These are phyloP conservation scores for Ligdia adustata DNA, from an alignment of 2,888 invertebrate genomes.

Conservation along the genomic window DNA sequence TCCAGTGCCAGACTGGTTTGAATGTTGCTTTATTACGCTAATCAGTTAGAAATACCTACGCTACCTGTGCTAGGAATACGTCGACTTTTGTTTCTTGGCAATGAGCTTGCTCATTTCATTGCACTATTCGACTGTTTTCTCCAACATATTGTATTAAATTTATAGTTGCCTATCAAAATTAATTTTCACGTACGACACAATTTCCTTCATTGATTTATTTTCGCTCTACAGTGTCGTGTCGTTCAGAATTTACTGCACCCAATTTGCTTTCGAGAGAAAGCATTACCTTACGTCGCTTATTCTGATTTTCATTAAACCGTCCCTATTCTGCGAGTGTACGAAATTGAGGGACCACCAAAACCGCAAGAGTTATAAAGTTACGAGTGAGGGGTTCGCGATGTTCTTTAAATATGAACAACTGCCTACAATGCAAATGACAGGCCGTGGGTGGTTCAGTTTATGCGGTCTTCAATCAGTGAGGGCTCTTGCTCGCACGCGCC, in stretches of 20 bases:
- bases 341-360: slow-evolving; percentile 38
- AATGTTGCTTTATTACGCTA: too few species aligned
- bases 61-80: too few species aligned
- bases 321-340: slow-evolving; percentile 30
- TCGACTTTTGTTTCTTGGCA: too few species aligned
- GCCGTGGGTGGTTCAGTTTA: slow-evolving; percentile 72
- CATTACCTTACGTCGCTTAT: slow-evolving; percentile 30
- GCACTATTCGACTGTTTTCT: background rate
- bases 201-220: slow-evolving; percentile 69
- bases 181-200: slow-evolving; percentile 58
- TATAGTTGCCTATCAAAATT: slow-evolving; percentile 51
- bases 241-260: slow-evolving; percentile 46
- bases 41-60: too few species aligned
- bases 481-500: slow-evolving; percentile 74
- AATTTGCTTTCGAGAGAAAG: slow-evolving; percentile 37
- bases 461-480: slow-evolving; percentile 70
- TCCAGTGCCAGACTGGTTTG: too few species aligned
- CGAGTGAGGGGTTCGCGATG: slow-evolving; percentile 34
- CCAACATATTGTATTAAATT: too few species aligned
- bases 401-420: slow-evolving; percentile 44
- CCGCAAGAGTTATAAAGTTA: slow-evolving; percentile 25
- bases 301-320: slow-evolving; percentile 34
- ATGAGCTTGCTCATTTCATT: too few species aligned
- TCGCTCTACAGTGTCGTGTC: slow-evolving; percentile 42
- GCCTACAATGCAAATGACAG: slow-evolving; percentile 62